Conservation (phyloP, 2,113 vertebrate genomes). For the Nannospalax galili region DNA sequence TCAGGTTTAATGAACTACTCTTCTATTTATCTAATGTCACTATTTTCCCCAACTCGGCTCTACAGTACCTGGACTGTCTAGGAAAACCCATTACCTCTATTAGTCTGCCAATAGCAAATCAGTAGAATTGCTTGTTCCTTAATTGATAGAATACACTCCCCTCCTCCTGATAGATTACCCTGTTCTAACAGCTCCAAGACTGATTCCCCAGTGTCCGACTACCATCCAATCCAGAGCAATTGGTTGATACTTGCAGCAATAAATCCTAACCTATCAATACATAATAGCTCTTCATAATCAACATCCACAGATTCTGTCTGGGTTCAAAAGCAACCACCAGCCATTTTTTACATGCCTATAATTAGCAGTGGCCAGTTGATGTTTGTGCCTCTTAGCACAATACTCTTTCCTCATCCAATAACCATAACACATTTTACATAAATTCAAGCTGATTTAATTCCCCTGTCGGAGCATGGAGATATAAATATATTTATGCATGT, state of each 20-base stretch:
- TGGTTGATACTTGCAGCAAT: slow-evolving; percentile 84
- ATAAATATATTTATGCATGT: slow-evolving; percentile 67
- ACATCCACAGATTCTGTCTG: slow-evolving; percentile 82
- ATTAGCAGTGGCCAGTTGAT: slow-evolving; percentile 83
- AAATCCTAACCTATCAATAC: slow-evolving; percentile 88
- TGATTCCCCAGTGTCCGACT: slow-evolving; percentile 82
- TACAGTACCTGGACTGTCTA: slow-evolving; percentile 84
- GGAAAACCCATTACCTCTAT: slow-evolving; percentile 90
- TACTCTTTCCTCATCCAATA: slow-evolving; percentile 25
- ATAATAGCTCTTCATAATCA: slow-evolving; percentile 86
- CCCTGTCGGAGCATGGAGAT: slow-evolving; percentile 50
- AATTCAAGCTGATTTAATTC: slow-evolving; percentile 80
- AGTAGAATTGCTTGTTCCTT: slow-evolving; percentile 89
- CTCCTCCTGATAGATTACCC: slow-evolving; percentile 88
- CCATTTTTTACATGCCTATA: slow-evolving; percentile 77
- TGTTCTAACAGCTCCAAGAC: slow-evolving; percentile 85
- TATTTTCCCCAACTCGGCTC: slow-evolving; percentile 81
- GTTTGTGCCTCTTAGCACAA: slow-evolving; percentile 57
- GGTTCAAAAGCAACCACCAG: slow-evolving; percentile 77
- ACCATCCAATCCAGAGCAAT: slow-evolving; percentile 82
- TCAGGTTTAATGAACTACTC: slow-evolving; percentile 85
- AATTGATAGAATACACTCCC: slow-evolving; percentile 89
- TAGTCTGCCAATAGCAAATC: slow-evolving; percentile 88
- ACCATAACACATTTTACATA: slow-evolving; percentile 69
- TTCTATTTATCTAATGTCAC: slow-evolving; percentile 84